phyloP scores from a whole-genome alignment of 2,888 invertebrate genomes.

The Tenthredo amoena region DNA sequence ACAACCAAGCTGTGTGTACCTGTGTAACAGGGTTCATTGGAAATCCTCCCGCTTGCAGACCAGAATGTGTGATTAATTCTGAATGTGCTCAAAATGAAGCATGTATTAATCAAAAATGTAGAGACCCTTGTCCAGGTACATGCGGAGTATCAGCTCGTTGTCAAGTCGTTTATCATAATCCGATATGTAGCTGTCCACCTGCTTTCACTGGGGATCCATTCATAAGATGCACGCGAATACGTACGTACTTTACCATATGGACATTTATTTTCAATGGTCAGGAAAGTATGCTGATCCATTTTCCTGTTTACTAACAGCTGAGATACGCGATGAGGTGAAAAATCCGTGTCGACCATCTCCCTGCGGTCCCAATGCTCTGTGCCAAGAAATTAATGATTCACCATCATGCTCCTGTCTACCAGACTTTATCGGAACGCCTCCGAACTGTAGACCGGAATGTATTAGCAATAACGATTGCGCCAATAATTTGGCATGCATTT shows the following conservation, averaged over 20 bases:
- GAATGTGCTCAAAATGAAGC: constrained; percentile 84
- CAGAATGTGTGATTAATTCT: constrained; percentile 84
- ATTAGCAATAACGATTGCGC: constrained; percentile 79
- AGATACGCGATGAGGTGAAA: constrained; percentile 63
- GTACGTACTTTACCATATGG: constrained; percentile 52
- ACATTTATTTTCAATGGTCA: background rate
- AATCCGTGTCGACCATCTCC: constrained; percentile 78
- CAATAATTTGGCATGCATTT: constrained; percentile 75
- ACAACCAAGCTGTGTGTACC: constrained; percentile 83
- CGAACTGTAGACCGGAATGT: constrained; percentile 79
- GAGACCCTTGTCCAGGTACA: constrained; percentile 84
- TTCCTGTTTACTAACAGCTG: constrained; percentile 58
- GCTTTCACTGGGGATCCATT: constrained; percentile 85
- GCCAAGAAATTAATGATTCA: constrained; percentile 75
- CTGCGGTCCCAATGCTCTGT: constrained; percentile 80
- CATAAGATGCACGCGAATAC: constrained; percentile 76
- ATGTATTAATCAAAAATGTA: constrained; percentile 83
- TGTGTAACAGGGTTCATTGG: constrained; percentile 83
- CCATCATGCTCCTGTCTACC: constrained; percentile 76
- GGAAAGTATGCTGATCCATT: constrained; percentile 24
- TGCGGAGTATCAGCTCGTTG: constrained; percentile 85
- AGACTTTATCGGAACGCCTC: constrained; percentile 78
- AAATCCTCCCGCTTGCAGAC: constrained; percentile 83
- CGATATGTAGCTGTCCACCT: constrained; percentile 84
- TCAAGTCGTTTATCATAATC: constrained; percentile 85